phyloP scores from a whole-genome alignment of 2,797 vertebrate genomes.

The Hoplostethus mediterraneus region DNA sequence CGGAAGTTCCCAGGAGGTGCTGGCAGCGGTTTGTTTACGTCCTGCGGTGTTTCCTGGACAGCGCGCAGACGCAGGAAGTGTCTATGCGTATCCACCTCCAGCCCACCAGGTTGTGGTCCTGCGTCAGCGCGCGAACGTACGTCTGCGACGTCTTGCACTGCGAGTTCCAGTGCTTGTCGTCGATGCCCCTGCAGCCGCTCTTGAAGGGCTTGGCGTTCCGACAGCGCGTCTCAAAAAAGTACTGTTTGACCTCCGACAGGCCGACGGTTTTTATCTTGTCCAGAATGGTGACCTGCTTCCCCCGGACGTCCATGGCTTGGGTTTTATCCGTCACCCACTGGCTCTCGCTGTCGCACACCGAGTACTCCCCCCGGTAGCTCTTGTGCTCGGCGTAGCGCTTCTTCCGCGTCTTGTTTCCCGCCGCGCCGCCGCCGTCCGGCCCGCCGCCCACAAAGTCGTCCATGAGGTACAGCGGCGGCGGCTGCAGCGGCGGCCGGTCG shows the following conservation, averaged over 20 bases:
- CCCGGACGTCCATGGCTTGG: conserved; percentile 90
- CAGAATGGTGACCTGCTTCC: conserved; percentile 90
- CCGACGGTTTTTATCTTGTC: conserved; percentile 89
- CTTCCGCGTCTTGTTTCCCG: conserved; percentile 89
- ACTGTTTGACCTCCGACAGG: conserved; percentile 91
- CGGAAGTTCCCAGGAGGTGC: conserved; percentile 23
- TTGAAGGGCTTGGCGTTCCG: conserved; percentile 87
- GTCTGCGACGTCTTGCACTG: conserved; percentile 98
- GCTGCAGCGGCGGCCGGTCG: conserved; percentile 90
- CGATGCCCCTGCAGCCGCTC: conserved; percentile 94
- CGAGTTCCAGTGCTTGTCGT: conserved; percentile 98
- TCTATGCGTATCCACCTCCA: conserved; percentile 99
- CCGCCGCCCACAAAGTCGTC: conserved; percentile 88
- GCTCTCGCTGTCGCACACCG: conserved; percentile 96
- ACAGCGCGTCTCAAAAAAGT: conserved; percentile 96
- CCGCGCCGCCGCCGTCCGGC: conserved; percentile 33
- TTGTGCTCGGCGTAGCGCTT: conserved; percentile 91
- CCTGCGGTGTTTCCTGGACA: conserved; percentile 94
- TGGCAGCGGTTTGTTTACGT: conserved; percentile 77
- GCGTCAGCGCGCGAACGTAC: conserved; percentile 93
- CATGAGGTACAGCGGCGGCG: conserved; percentile 91
- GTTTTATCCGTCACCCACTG: conserved; percentile 95
- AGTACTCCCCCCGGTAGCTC: conserved; percentile 95
- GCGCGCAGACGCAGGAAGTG: conserved; percentile 96
- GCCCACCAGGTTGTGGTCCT: conserved; percentile 85